Conservation (phyloP, 2,113 vertebrate genomes). For the Anser cygnoides region DNA sequence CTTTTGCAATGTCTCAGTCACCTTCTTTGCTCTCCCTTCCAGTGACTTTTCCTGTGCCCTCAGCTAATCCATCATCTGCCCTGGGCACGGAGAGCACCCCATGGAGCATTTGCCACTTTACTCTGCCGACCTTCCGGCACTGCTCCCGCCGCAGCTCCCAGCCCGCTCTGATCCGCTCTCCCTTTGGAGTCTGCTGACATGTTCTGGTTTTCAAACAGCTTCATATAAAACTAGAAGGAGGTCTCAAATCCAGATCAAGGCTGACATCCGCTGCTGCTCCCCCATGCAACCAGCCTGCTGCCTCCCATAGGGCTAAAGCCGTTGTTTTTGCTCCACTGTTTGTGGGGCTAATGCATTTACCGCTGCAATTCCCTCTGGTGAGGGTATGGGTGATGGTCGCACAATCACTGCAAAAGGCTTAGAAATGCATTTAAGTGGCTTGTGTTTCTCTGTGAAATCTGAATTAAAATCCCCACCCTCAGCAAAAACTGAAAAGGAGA, state of each 20-base stretch:
- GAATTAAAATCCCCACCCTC: conserved; percentile 35
- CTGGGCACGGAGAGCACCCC: not conserved
- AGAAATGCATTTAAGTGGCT: conserved; percentile 39
- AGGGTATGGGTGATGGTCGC: not conserved
- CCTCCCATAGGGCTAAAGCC: conserved; percentile 30
- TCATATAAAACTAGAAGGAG: conserved; percentile 31
- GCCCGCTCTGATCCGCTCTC: not conserved
- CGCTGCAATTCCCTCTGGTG: not conserved
- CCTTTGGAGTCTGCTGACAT: not conserved
- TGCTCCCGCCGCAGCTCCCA: accelerated
- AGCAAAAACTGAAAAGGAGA: conserved; percentile 2
- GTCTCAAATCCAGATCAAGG: conserved; percentile 58
- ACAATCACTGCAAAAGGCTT: conserved; percentile 33
- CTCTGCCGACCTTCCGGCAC: not conserved
- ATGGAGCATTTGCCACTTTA: not conserved
- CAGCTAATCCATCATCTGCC: conserved; percentile 7
- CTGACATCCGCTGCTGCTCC: not conserved
- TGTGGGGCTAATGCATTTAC: conserved; percentile 56
- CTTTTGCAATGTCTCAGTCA: conserved; percentile 21
- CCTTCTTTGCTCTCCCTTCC: not conserved
- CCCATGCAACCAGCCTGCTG: not conserved
- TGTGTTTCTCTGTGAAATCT: conserved; percentile 53
- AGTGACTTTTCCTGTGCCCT: conserved; percentile 11
- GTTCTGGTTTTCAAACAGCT: conserved; percentile 18
- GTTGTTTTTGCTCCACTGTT: conserved; percentile 40